Base-by-base conservation (phyloP, 2,888 invertebrate species). In the Parascotia fuliginaria region DNA sequence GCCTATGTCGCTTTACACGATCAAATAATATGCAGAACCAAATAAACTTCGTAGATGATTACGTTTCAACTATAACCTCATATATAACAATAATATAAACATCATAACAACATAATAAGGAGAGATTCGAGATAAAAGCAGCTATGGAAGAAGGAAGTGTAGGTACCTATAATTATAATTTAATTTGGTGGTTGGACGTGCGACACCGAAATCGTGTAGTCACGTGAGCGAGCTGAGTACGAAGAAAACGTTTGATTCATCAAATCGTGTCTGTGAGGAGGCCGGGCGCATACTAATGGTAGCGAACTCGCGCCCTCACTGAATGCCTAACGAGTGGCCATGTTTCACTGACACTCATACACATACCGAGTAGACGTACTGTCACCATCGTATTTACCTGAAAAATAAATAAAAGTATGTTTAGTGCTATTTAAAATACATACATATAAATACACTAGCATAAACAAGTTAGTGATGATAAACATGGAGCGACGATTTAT, bases 281-380 rank as follows among this genome's bases (percentile, higher is more conserved):
- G 87, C 83, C 89, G 85, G 83, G 87, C 88, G 88, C 89, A 89
- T 90, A 86, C 77, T 84, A 83, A 90, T 89, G 83, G 63, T 70
- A 58, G 73, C 82, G 75, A 73, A 72, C 29, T 40, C 29, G 71
- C 70, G 73, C 73, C 80, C 79, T 77, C 73, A 62, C 73, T 74
- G 85, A 81, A 87, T 84, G 71, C 75, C 66, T 82, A 85, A 85
- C 80, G 77, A 83, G 77, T 69, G 60, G 57, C 71, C 71, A 73
- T 79, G 79, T 73, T 78, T 81, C 70, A 79, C 77, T 79, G 77
- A 79, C 80, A 80, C 71, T 74, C 70, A 73, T 75, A 60, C 66
- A 72, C 69, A 69, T 67, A 71, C 70, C 61, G 57, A 70, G 55
- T 69, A 61, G 74, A 73, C 59, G 72, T 65, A 73, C 31, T 60